These are phyloP conservation scores for Ectemnius lituratus DNA, from an alignment of 2,888 invertebrate species.

Conservation along the genomic window DNA sequence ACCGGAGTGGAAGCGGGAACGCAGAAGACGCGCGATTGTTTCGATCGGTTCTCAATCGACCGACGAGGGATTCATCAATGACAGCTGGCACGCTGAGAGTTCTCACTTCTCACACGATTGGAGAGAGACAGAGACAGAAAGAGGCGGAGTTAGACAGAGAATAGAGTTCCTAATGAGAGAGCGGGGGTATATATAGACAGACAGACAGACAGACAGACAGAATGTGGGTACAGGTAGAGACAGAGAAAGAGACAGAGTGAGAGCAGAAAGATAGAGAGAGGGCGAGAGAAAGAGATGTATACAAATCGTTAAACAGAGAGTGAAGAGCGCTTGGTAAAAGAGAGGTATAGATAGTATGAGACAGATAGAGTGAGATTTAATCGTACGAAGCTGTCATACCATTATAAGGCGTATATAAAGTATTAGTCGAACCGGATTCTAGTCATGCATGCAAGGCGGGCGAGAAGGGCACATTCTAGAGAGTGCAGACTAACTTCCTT, in stretches of 20 bases:
- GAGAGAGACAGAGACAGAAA: conserved; percentile 18
- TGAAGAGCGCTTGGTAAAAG: conserved; percentile 18
- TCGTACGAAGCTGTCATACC: conserved; percentile 59
- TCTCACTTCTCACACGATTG: conserved; percentile 45
- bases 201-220: conserved; percentile 20
- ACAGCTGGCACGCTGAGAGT: conserved; percentile 51
- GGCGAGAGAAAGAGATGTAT: conserved; percentile 23
- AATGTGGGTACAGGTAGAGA: conserved; percentile 13
- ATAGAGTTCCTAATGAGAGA: too few relatives aligned
- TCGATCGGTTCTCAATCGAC: conserved; percentile 33
- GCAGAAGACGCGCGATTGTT: conserved; percentile 36
- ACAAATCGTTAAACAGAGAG: conserved; percentile 15
- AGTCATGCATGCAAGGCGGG: conserved; percentile 72
- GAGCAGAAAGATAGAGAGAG: conserved; percentile 10
- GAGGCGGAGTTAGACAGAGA: not conserved
- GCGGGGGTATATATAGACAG: conserved; percentile 5
- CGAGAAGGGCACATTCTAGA: conserved; percentile 73
- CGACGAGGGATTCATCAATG: conserved; percentile 46
- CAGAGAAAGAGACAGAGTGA: conserved; percentile 12
- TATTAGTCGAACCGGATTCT: conserved; percentile 59
- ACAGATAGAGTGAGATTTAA: conserved; percentile 10
- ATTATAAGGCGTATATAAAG: conserved; percentile 48
- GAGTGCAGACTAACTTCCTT: conserved; percentile 73
- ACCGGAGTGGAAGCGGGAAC: conserved; percentile 12
- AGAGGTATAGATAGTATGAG: conserved; percentile 15